phyloP scores from a whole-genome alignment of 2,113 vertebrate genomes.

The Heterotis niloticus region DNA sequence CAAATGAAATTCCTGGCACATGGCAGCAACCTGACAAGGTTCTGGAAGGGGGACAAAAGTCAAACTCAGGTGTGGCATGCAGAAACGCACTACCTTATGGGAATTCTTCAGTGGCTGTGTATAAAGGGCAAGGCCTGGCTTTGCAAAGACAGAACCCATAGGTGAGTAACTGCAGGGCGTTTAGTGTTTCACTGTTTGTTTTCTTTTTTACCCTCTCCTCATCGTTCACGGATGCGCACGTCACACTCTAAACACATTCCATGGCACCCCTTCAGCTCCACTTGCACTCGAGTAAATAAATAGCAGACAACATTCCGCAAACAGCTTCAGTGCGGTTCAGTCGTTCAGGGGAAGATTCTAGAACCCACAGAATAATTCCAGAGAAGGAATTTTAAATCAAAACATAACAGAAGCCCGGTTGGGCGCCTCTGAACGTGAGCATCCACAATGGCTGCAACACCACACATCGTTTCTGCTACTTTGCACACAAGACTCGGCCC shows the following conservation, averaged over 20 bases:
- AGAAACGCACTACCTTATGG: neutral
- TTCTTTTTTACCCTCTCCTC: slow-evolving; percentile 12
- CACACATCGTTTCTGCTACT: neutral
- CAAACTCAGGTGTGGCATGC: neutral
- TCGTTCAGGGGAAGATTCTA: slow-evolving; percentile 18
- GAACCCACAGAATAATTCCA: neutral
- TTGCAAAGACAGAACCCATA: neutral
- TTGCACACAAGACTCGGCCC: neutral
- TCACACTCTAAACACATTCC: slow-evolving; percentile 24
- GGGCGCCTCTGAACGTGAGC: slow-evolving; percentile 42
- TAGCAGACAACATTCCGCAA: neutral
- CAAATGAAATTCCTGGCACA: too few species aligned
- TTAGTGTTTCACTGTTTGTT: slow-evolving; percentile 47
- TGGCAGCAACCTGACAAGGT: too few species aligned
- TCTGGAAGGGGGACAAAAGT: too few species aligned
- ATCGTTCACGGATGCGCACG: slow-evolving; percentile 33
- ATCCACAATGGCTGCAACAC: slow-evolving; percentile 46
- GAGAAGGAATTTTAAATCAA: slow-evolving; percentile 49
- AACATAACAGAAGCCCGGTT: slow-evolving; percentile 48
- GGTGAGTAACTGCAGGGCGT: neutral
- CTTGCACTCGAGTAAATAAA: slow-evolving; percentile 35
- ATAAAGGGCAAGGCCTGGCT: slow-evolving; percentile 27
- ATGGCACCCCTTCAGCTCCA: slow-evolving; percentile 15
- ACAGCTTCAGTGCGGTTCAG: slow-evolving; percentile 35
- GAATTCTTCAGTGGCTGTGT: slow-evolving; percentile 21